These are phyloP conservation scores for Lasioglossum calceatum DNA, from an alignment of 2,888 invertebrate species.

Conservation along the genomic window DNA sequence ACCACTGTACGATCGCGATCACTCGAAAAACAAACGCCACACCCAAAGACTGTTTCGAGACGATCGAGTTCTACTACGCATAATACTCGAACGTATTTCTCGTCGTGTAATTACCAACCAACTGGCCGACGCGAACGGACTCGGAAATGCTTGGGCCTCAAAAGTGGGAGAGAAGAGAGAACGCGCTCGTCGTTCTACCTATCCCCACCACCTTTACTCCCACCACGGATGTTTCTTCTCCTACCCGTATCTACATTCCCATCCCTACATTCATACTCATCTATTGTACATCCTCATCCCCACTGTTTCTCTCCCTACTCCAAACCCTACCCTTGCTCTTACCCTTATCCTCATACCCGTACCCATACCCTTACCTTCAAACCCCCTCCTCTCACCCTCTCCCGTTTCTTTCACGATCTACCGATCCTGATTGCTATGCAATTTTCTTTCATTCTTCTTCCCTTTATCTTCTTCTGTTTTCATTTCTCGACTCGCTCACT, in stretches of 20 bases:
- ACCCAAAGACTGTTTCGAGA: conserved; percentile 46
- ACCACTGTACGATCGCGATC: background rate
- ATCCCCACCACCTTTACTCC: conserved; percentile 13
- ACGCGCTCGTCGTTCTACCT: conserved; percentile 21
- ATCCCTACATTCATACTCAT: background rate
- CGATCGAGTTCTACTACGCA: conserved; percentile 4
- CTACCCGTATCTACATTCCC: background rate
- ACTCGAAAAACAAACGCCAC: conserved; percentile 48
- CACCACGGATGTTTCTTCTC: background rate
- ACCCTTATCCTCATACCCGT: background rate
- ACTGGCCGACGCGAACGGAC: conserved; percentile 50
- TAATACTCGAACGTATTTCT: conserved; percentile 35
- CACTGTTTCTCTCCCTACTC: background rate
- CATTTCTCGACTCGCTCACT: background rate
- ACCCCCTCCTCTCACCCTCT: background rate
- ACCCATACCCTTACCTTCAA: background rate
- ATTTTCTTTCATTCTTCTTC: conserved; percentile 23
- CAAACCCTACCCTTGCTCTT: background rate
- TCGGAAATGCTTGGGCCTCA: conserved; percentile 51
- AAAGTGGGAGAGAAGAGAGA: conserved; percentile 44
- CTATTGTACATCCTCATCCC: background rate
- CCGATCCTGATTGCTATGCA: conserved; percentile 33
- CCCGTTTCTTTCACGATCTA: background rate
- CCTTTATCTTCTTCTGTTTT: conserved; percentile 5
- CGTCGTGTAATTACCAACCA: conserved; percentile 49